These are phyloP conservation scores for Thalassaphorura encarpata DNA, from an alignment of 1,140 invertebrate genomes.

Conservation along the genomic window DNA sequence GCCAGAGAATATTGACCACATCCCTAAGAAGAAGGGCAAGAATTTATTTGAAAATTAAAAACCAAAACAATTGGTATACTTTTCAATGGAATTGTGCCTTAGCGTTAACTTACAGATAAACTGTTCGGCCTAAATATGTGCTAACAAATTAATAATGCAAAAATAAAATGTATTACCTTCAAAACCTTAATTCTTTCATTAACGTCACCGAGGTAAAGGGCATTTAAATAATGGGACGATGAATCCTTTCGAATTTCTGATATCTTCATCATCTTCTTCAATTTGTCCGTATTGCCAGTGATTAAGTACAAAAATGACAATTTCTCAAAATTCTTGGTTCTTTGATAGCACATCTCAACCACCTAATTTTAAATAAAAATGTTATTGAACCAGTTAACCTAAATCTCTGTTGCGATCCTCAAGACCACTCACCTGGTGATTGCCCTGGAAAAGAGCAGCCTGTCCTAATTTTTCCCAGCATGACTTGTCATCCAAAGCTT, in stretches of 20 bases:
- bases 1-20: constrained; percentile 65
- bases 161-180: constrained; percentile 48
- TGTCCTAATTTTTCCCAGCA: constrained; percentile 97
- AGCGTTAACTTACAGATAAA: no score
- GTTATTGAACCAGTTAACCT: background rate
- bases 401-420: no score
- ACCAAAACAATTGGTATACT: constrained; percentile 1
- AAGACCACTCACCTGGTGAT: constrained; percentile 64
- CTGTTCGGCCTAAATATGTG: no score
- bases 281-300: constrained; percentile 95
- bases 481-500: constrained; percentile 80
- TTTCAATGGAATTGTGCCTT: background rate
- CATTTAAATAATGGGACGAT: constrained; percentile 93
- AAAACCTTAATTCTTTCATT: constrained; percentile 79
- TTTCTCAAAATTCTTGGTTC: constrained; percentile 99
- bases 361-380: constrained; percentile 39
- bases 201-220: constrained; percentile 83
- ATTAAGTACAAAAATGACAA: constrained; percentile 96
- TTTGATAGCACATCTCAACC: constrained; percentile 99
- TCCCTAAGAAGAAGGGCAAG: constrained; percentile 37
- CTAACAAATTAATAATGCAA: background rate
- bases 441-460: constrained; percentile 85
- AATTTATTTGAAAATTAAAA: background rate
- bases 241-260: constrained; percentile 91
- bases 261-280: constrained; percentile 99